Evolutionary conservation across 2,888 invertebrate genomes (phyloP).

Genomic region (Drosophila dives): DNA sequence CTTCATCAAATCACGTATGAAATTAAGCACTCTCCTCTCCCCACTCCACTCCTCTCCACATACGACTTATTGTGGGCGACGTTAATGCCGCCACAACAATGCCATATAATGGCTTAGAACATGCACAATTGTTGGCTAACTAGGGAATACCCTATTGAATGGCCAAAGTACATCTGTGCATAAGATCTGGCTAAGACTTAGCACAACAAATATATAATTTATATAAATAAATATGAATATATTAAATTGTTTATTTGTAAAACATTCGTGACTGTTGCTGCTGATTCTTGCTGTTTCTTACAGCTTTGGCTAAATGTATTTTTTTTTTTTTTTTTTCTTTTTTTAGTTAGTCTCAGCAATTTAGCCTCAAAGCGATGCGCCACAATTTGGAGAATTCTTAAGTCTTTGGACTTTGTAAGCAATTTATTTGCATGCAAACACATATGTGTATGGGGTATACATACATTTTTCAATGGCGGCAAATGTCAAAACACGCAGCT

Average conservation of each 20-base stretch:
- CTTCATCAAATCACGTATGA: slow-evolving; percentile 46
- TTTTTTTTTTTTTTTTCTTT: no score
- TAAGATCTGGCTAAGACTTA: not conserved
- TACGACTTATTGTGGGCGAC: slow-evolving; percentile 31
- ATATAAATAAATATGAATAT: not conserved
- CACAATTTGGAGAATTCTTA: slow-evolving; percentile 25
- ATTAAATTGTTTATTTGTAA: not conserved
- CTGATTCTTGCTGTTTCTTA: not conserved
- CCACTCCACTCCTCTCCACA: not conserved
- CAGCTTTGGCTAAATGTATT: not conserved
- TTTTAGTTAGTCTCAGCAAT: slow-evolving; percentile 21
- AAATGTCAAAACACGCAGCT: slow-evolving; percentile 51
- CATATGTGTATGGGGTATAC: slow-evolving; percentile 1
- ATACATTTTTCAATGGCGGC: slow-evolving; percentile 48
- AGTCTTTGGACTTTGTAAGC: slow-evolving; percentile 31
- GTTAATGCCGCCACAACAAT: slow-evolving; percentile 9
- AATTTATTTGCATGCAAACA: slow-evolving; percentile 39
- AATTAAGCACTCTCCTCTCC: slow-evolving; percentile 10
- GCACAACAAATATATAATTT: not conserved
- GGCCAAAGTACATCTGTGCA: not conserved
- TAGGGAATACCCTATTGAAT: not conserved
- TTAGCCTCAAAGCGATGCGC: slow-evolving; percentile 45
- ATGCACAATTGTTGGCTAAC: slow-evolving; percentile 1
- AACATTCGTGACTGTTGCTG: not conserved
- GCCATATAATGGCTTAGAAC: slow-evolving; percentile 10